Conservation (phyloP, 37 sponge, comb jelly and placozoan genomes). For the Amphimedon queenslandica region DNA sequence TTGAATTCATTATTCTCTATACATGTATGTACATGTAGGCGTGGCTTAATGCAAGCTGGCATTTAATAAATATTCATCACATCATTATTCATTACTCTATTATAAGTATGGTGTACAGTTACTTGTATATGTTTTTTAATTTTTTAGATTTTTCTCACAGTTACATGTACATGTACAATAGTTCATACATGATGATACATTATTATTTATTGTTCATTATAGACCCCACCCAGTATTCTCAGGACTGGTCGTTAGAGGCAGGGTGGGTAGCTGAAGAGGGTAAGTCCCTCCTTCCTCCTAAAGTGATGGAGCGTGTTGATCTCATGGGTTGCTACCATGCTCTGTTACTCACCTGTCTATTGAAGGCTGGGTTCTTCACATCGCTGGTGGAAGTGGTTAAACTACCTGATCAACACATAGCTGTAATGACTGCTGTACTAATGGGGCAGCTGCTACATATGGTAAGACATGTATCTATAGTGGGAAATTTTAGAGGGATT, state of each 20-base stretch:
- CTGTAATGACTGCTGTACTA: slow-evolving; percentile 63
- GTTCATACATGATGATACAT: background rate
- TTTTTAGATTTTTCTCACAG: background rate
- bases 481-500: too few relatives aligned
- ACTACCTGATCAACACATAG: slow-evolving; percentile 18
- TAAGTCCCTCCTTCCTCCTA: slow-evolving; percentile 58
- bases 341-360: slow-evolving; percentile 39
- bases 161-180: slow-evolving; percentile 1
- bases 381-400: slow-evolving; percentile 29
- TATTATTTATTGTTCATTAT: background rate
- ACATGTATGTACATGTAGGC: background rate
- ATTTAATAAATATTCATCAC: background rate
- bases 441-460: slow-evolving; percentile 62
- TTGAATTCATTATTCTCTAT: too few relatives aligned
- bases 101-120: too few relatives aligned
- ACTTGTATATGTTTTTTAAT: too few relatives aligned
- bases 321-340: slow-evolving; percentile 67
- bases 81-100: too few relatives aligned
- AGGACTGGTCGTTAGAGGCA: slow-evolving; percentile 58
- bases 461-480: slow-evolving; percentile 1
- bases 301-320: slow-evolving; percentile 33
- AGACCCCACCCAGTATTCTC: slow-evolving; percentile 48
- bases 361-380: slow-evolving; percentile 29
- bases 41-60: background rate
- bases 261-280: slow-evolving; percentile 81